These are phyloP conservation scores for Parazoanthus atlanticus DNA, from an alignment of 92 coral and sea anemone genomes.

Conservation along the genomic window DNA sequence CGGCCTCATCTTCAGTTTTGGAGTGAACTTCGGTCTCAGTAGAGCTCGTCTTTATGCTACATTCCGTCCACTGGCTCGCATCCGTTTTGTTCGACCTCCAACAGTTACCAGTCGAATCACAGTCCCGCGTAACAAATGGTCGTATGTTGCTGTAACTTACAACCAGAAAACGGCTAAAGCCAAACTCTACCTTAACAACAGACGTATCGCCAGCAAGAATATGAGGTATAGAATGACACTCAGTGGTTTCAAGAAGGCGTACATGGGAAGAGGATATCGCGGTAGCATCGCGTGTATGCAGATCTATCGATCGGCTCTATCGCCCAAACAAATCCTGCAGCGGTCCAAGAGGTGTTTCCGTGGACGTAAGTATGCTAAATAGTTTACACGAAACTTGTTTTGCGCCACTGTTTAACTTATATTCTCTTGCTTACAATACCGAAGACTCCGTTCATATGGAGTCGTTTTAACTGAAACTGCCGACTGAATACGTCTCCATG, in stretches of 20 bases:
- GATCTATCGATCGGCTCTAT: constrained; percentile 42
- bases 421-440: no score
- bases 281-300: constrained; percentile 57
- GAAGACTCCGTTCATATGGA: no score
- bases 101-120: constrained; percentile 1
- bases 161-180: not conserved
- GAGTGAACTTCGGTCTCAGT: constrained; percentile 20
- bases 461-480: no score
- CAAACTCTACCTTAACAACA: not conserved
- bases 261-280: constrained; percentile 24
- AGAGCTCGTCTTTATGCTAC: constrained; percentile 25
- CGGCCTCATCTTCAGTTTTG: constrained; percentile 25
- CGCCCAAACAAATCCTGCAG: constrained; percentile 41
- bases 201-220: constrained; percentile 9
- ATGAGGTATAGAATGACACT: not conserved
- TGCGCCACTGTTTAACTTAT: not conserved
- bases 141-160: constrained; percentile 30
- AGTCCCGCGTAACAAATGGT: constrained; percentile 22
- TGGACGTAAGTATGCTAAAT: constrained; percentile 36
- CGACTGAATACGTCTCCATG: no score
- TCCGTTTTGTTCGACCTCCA: not conserved
- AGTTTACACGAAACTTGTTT: not conserved
- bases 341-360: constrained; percentile 45
- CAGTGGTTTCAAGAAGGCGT: constrained; percentile 11
- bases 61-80: constrained; percentile 8